Base-by-base conservation (phyloP, 2,797 vertebrate genomes). In the Tenualosa ilisha region DNA sequence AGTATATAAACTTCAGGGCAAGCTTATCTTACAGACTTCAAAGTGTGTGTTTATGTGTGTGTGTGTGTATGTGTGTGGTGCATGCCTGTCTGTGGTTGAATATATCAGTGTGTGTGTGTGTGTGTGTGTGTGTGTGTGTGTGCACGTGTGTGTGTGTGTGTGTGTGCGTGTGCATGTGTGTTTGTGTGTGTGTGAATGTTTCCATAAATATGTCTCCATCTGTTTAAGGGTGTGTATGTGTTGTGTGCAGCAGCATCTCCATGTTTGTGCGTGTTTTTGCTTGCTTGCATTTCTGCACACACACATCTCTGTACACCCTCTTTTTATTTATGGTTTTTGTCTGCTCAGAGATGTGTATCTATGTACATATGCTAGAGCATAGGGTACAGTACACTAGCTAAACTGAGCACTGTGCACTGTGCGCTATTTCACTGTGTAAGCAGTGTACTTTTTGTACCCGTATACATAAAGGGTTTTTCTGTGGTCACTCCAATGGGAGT, bases 161-260 rank as follows among this genome's bases (percentile, higher is more conserved):
- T 75, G 68, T 17, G 37, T 40, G 31, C 20, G 31, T 40, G 12
- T 75, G 26, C 37, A 11, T 13, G 9, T 72, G 13, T 68, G 26
- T 68, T 11, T 13, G 11, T 43, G 20, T 79, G 5, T 46, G 17
- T 79, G 40, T 9, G 65, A 17, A 12, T 40, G 65, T 83, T 82
- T 83, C 82, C 63, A 63, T 81, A 50, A 75, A 50, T 84, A 87
- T 49, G 63, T 43, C 86, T 87, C 83, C 40, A 24, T 83, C 63
- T 51, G 65, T 79, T 79, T 46, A 8, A 54, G 84, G 84, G 84
- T 83, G 88, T 75, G 46, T 86, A 40, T 46, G 65, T 79, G 72
- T 79, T 20, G 37, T 13, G 15, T 75, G 68, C 65, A 5, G 31
- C 68, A 40, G 68, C 37, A 43, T 75, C 17, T 75, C 31, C 37